Evolutionary conservation across 2,113 vertebrate species (phyloP).

Genomic region (Notiomystis cincta): DNA sequence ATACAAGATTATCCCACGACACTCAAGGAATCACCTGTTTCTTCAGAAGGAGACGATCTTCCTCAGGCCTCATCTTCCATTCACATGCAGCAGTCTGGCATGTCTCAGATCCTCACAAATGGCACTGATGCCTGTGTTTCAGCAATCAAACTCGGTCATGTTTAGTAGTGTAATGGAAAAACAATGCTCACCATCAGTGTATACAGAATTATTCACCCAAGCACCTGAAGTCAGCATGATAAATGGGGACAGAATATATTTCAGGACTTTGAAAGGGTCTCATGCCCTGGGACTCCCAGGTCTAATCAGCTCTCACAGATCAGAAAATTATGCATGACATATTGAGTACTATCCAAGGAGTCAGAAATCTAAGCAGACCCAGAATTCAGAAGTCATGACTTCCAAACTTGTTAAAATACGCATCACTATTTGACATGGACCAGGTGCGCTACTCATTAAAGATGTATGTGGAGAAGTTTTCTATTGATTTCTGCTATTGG

Average conservation of each 20-base stretch:
- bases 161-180: not conserved
- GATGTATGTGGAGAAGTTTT: not conserved
- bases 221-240: not conserved
- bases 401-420: not conserved
- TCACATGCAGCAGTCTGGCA: not conserved
- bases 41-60: not conserved
- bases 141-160: not conserved
- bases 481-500: not conserved
- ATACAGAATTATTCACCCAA: not conserved
- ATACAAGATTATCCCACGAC: too few species aligned
- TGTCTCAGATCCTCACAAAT: not conserved
- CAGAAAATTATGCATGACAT: not conserved
- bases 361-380: not conserved
- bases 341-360: not conserved
- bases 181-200: not conserved
- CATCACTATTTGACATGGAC: not conserved
- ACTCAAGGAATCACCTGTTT: not conserved
- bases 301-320: not conserved
- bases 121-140: not conserved
- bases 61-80: not conserved
- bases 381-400: not conserved
- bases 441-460: not conserved
- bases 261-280: not conserved
- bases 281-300: not conserved
- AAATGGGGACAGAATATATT: not conserved